Percentiles rank a stretch among this genome's conserved stretches.
Evolutionary conservation across 2,113 vertebrate species (phyloP).

Genomic region (Bubalus kerabau): DNA sequence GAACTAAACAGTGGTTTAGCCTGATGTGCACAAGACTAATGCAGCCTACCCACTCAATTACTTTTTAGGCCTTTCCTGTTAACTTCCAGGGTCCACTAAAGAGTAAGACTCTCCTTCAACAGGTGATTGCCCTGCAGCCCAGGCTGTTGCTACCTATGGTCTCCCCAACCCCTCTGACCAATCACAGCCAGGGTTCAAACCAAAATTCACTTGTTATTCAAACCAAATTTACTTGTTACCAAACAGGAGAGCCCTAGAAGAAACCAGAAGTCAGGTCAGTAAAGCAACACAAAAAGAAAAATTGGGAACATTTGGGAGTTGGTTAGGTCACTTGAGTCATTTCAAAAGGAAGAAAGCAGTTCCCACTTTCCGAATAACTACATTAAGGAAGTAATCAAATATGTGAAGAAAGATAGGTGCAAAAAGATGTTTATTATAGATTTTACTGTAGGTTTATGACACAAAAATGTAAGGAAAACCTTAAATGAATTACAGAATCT

Average conservation of each 20-base stretch:
- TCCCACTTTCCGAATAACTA: background rate
- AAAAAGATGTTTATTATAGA: background rate
- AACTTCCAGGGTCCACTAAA: constrained; percentile 16
- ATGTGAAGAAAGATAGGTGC: constrained; percentile 10
- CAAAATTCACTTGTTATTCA: background rate
- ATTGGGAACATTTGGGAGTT: background rate
- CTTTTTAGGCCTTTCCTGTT: background rate
- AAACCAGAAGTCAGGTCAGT: background rate
- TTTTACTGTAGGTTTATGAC: background rate
- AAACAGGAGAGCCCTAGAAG: background rate
- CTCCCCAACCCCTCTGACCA: background rate
- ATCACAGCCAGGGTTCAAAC: background rate
- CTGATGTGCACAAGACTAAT: background rate
- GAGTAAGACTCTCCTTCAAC: constrained; percentile 18
- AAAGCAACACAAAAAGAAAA: background rate
- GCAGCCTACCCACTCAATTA: background rate
- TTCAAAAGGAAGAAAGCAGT: constrained; percentile 14
- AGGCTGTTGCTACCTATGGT: background rate
- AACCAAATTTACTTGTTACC: background rate
- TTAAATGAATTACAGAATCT: background rate
- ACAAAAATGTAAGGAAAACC: constrained; percentile 6
- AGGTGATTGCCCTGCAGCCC: background rate
- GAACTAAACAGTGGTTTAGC: background rate
- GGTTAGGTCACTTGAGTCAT: background rate
- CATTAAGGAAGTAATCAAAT: constrained; percentile 14